phyloP scores from a whole-genome alignment of 2,113 vertebrate genomes.

The Philantomba maxwellii region DNA sequence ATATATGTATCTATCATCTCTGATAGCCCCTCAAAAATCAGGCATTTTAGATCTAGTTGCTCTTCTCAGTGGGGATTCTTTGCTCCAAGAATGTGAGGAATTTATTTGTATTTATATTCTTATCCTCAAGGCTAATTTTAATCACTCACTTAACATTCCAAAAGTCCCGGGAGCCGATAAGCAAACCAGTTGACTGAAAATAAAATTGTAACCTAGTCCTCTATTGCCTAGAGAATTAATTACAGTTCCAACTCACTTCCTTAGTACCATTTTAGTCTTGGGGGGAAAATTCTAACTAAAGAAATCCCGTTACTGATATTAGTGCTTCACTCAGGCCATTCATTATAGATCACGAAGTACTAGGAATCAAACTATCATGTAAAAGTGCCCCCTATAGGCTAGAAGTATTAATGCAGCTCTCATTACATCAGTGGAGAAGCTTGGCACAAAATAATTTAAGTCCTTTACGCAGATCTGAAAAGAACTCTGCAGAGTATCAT shows the following conservation, averaged over 20 bases:
- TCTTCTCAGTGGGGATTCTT: background rate
- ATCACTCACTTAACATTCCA: background rate
- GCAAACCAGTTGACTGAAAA: conserved; percentile 4
- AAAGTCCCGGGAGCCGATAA: background rate
- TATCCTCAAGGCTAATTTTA: conserved; percentile 19
- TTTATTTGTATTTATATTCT: conserved; percentile 25
- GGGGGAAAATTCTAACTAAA: background rate
- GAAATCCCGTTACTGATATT: background rate
- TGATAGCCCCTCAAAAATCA: background rate
- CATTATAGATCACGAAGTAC: background rate
- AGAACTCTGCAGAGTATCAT: background rate
- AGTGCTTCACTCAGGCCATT: background rate
- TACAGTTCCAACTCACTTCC: background rate
- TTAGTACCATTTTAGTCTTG: background rate
- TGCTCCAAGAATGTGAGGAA: background rate
- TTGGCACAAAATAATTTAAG: background rate
- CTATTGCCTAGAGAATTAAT: background rate
- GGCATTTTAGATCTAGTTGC: background rate
- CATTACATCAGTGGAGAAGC: background rate
- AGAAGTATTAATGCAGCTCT: background rate
- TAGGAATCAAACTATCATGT: background rate
- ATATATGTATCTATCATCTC: background rate
- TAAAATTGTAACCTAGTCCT: background rate
- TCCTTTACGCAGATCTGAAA: background rate
- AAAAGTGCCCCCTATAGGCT: background rate